These are phyloP conservation scores for Laodelphax striatellus DNA, from an alignment of 1,140 invertebrate genomes.

Conservation along the genomic window DNA sequence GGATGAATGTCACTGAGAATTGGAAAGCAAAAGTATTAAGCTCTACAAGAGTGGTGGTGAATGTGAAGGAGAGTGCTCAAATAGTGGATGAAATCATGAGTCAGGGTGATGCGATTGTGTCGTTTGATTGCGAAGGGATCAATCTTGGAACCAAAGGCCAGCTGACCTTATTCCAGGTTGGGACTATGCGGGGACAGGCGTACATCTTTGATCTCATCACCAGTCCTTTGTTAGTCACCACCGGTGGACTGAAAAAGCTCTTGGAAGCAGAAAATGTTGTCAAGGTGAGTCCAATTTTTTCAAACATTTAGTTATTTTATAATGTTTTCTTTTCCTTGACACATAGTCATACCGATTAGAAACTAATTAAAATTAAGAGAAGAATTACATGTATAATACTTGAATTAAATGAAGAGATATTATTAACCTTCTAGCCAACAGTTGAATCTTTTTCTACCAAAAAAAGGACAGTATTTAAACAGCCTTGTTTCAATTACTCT, in stretches of 20 bases:
- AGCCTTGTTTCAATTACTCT: no score
- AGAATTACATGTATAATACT: no score
- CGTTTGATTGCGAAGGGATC: constrained; percentile 83
- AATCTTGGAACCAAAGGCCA: constrained; percentile 75
- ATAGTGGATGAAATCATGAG: constrained; percentile 65
- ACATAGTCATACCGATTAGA: no score
- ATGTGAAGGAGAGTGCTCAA: constrained; percentile 58
- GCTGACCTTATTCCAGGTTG: constrained; percentile 77
- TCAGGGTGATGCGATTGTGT: constrained; percentile 48
- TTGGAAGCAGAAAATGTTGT: constrained; percentile 70
- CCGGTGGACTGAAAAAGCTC: constrained; percentile 65
- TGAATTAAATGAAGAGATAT: no score
- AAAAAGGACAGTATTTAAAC: no score
- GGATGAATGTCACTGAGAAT: constrained; percentile 41
- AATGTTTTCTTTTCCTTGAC: no score
- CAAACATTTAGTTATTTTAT: no score
- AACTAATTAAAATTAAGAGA: no score
- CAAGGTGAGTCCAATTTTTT: constrained; percentile 48
- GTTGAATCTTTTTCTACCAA: no score
- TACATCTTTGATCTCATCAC: constrained; percentile 85
- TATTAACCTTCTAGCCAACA: no score
- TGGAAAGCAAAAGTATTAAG: constrained; percentile 73
- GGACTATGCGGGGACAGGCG: constrained; percentile 60
- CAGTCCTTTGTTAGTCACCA: constrained; percentile 63
- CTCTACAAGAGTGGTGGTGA: constrained; percentile 64